Percentiles rank a stretch among this genome's conserved stretches.
These are phyloP conservation scores for Isichthys henryi DNA, from an alignment of 2,113 vertebrate species.

Conservation along the genomic window DNA sequence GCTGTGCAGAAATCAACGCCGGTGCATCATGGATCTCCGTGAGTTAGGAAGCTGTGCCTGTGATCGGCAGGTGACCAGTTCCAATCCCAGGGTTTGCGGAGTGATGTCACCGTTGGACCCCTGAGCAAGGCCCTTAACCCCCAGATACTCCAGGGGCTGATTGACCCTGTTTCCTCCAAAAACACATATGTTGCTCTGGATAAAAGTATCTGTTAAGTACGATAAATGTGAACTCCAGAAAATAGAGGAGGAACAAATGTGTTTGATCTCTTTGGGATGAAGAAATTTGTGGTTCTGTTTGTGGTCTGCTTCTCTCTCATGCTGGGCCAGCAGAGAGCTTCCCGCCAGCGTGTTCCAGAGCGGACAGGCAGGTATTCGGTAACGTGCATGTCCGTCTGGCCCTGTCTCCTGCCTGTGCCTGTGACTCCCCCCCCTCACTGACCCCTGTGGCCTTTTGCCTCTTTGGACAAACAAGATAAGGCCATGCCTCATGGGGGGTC, in stretches of 20 bases:
- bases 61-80: background rate
- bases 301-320: background rate
- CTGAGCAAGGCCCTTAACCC: background rate
- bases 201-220: background rate
- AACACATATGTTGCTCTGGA: background rate
- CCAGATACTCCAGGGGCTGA: background rate
- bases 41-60: background rate
- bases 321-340: background rate
- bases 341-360: background rate
- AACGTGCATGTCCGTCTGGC: background rate
- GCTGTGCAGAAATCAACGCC: background rate
- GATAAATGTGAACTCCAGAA: background rate
- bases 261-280: background rate
- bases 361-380: background rate
- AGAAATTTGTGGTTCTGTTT: background rate
- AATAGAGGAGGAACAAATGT: background rate
- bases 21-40: background rate
- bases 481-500: background rate
- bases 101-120: background rate
- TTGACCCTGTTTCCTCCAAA: background rate
- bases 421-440: background rate
- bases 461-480: slow-evolving; percentile 25
- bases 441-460: background rate
- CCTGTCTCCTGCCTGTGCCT: background rate
- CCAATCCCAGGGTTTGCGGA: background rate